Base-by-base conservation (phyloP, 2,888 invertebrate genomes). In the Neoscelio sp. region DNA sequence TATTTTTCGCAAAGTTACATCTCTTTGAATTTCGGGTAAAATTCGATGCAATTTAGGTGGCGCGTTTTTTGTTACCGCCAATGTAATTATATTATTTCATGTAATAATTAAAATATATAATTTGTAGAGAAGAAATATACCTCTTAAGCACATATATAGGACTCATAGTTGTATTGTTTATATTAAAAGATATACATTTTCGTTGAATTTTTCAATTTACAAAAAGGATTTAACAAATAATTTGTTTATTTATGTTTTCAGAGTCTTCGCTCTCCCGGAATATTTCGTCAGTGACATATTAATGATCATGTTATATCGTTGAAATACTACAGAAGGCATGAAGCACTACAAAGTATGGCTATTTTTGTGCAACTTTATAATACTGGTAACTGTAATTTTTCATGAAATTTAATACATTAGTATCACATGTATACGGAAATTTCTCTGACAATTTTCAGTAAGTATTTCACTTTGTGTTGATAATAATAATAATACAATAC, bases 331-430 rank as follows among this genome's bases (percentile, higher is more conserved):
- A 70, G 80, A 79, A 83, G 82, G 81, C 75, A 89, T 89, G 89
- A 89, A 88, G 84, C 88, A 88, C 83, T 83, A 88, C 78, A 90
- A 89, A 84, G 82, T 86, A 65, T 84, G 85, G 12, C 82, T 89
- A 54, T 89, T 90, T 77, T 82, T 85, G 35, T 88, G 89, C 84
- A 90, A 89, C 84, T 80, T 89, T 33, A 78, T 87, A 71, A 89
- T 89, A 88, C 88, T 88, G 90, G 90, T 90, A 87, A 89, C 83
- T 74, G 75, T 70, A 50, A 64, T 44, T 30, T 28, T 65, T 42
- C 40, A 58, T 67, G 12, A 7, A 23, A 17, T 54, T 56, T 38
- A 48, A 28, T 56, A 26, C 20, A 18, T 28, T 33, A 30, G 38
- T 38, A 0, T 38, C 1, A 33, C 8, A 20, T 38, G 10, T 54